These are phyloP conservation scores for Ceyx melanurus DNA, from an alignment of 2,113 vertebrate genomes.

Conservation along the genomic window DNA sequence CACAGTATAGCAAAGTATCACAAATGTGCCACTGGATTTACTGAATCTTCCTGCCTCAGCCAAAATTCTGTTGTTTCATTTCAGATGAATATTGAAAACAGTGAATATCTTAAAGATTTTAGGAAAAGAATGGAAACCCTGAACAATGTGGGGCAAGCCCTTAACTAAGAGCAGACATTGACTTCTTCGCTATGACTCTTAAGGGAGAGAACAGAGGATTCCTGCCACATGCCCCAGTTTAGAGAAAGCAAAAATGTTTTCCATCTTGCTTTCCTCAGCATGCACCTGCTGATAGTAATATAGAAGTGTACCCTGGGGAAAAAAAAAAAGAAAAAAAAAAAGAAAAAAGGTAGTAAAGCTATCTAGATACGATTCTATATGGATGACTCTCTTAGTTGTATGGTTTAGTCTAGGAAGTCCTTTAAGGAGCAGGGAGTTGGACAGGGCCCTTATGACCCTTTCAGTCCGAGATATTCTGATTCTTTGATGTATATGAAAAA, in stretches of 20 bases:
- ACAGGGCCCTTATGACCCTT: background rate
- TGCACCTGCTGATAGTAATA: background rate
- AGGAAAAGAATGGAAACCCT: background rate
- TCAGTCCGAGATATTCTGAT: background rate
- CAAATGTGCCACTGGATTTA: background rate
- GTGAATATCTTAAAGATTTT: background rate
- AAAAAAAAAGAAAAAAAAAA: background rate
- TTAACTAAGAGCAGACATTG: background rate
- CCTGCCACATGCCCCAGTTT: background rate
- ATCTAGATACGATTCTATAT: background rate
- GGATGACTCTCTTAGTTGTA: accelerated
- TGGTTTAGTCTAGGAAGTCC: background rate
- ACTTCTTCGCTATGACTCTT: background rate
- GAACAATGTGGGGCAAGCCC: background rate
- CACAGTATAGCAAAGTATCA: background rate
- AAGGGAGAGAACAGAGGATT: background rate
- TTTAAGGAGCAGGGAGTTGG: background rate
- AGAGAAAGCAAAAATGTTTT: background rate
- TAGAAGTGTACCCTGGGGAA: background rate
- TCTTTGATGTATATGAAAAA: background rate
- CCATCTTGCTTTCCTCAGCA: background rate
- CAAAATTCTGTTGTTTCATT: background rate
- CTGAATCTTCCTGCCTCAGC: background rate
- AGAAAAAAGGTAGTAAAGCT: background rate
- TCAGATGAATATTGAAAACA: background rate